Conservation (phyloP, 2,888 invertebrate genomes). For the Therioaphis trifolii region DNA sequence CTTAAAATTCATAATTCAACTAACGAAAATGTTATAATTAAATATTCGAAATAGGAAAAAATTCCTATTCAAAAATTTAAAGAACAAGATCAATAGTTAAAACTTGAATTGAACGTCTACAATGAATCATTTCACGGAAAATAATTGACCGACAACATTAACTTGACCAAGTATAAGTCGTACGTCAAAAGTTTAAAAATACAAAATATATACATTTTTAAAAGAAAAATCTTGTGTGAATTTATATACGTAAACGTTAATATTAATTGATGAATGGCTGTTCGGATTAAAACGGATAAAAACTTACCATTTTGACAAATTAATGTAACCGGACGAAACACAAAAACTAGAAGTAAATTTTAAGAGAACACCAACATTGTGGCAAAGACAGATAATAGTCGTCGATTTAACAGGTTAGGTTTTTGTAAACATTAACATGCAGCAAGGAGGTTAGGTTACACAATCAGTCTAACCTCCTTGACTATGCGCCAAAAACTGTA, state of each 20-base stretch:
- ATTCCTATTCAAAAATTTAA: too few species aligned
- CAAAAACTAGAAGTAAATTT: slow-evolving; percentile 53
- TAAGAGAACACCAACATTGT: slow-evolving; percentile 27
- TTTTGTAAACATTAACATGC: slow-evolving; percentile 26
- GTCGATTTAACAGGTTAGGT: slow-evolving; percentile 32
- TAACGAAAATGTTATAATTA: too few species aligned
- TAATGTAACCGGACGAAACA: background rate
- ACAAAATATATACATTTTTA: too few species aligned
- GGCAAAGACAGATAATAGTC: slow-evolving; percentile 10
- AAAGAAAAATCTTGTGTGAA: background rate
- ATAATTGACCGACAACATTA: too few species aligned
- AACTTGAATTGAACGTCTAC: too few species aligned
- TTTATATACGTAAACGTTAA: background rate
- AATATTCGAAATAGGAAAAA: too few species aligned
- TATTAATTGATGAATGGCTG: background rate
- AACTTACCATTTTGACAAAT: slow-evolving; percentile 53
- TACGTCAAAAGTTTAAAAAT: too few species aligned
- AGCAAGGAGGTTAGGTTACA: background rate
- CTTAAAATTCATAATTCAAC: too few species aligned
- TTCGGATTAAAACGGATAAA: slow-evolving; percentile 51
- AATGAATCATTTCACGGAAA: too few species aligned
- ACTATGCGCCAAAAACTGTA: too few species aligned
- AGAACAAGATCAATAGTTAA: too few species aligned
- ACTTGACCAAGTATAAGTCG: too few species aligned
- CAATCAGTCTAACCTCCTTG: background rate